A percentile compares a stretch with the other conserved stretches of the same genome.
phyloP scores from a whole-genome alignment of 2,888 invertebrate species.

The Blera fallax region DNA sequence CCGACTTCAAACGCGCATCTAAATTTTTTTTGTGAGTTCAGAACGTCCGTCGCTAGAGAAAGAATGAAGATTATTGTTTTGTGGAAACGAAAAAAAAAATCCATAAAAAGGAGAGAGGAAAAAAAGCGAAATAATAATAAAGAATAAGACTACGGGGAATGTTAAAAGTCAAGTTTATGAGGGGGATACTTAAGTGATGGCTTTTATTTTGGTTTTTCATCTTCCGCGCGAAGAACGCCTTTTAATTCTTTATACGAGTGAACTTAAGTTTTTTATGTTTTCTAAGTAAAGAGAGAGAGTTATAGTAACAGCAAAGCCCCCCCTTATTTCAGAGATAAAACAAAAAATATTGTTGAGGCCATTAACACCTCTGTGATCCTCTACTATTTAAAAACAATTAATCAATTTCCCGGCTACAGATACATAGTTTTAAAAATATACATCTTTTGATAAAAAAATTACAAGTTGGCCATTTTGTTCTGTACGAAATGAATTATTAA shows the following conservation, averaged over 20 bases:
- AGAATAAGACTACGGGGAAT: slow-evolving; percentile 39
- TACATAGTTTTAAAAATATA: background rate
- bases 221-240: background rate
- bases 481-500: background rate
- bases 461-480: background rate
- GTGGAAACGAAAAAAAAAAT: slow-evolving; percentile 22
- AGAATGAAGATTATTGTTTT: slow-evolving; percentile 64
- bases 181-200: slow-evolving; percentile 38
- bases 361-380: background rate
- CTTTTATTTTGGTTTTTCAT: slow-evolving; percentile 44
- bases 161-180: slow-evolving; percentile 58
- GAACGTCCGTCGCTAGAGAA: slow-evolving; percentile 7
- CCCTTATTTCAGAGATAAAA: background rate
- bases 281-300: background rate
- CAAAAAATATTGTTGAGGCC: background rate
- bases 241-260: background rate
- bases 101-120: background rate
- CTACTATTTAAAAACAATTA: background rate
- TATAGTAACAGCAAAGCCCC: no score
- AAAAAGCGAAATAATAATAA: slow-evolving; percentile 41
- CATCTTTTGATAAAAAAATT: background rate
- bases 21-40: slow-evolving; percentile 17
- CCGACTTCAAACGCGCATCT: slow-evolving; percentile 42
- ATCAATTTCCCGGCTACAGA: background rate
- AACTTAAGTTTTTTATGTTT: background rate